A percentile compares a stretch with the other conserved stretches of the same genome.
phyloP scores from a whole-genome alignment of 1,140 invertebrate genomes.

The Ceratina australensis region DNA sequence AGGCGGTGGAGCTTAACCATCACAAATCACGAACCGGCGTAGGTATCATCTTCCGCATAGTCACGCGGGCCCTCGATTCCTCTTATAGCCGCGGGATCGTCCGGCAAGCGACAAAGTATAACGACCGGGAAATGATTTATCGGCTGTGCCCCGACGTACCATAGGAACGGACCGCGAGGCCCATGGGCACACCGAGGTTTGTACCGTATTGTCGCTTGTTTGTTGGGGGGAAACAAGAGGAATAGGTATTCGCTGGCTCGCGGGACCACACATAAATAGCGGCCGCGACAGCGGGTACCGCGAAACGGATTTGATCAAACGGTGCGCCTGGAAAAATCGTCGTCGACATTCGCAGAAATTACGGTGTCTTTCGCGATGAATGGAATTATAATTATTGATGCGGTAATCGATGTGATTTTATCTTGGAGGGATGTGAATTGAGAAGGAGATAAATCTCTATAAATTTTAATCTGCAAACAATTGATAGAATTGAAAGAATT shows the following conservation, averaged over 20 bases:
- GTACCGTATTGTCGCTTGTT: constrained; percentile 50
- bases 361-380: too few relatives aligned
- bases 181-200: constrained; percentile 22
- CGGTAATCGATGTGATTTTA: too few relatives aligned
- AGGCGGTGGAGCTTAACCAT: background rate
- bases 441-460: too few relatives aligned
- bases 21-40: constrained; percentile 62
- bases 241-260: constrained; percentile 21
- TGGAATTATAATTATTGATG: too few relatives aligned
- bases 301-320: too few relatives aligned
- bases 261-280: constrained; percentile 23
- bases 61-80: constrained; percentile 31
- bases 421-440: too few relatives aligned
- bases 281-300: too few relatives aligned
- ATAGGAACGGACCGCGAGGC: constrained; percentile 7
- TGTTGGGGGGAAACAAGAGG: constrained; percentile 41
- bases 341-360: too few relatives aligned
- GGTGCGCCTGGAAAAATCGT: too few relatives aligned
- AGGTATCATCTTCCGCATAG: constrained; percentile 48
- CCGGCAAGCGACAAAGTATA: constrained; percentile 46
- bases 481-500: too few relatives aligned
- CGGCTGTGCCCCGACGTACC: background rate
- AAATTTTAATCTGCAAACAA: too few relatives aligned
- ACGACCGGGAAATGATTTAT: constrained; percentile 49
- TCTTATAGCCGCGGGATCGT: too few relatives aligned